Conservation (phyloP, 2,113 vertebrate species). For the Phalacrocorax pelagicus region DNA sequence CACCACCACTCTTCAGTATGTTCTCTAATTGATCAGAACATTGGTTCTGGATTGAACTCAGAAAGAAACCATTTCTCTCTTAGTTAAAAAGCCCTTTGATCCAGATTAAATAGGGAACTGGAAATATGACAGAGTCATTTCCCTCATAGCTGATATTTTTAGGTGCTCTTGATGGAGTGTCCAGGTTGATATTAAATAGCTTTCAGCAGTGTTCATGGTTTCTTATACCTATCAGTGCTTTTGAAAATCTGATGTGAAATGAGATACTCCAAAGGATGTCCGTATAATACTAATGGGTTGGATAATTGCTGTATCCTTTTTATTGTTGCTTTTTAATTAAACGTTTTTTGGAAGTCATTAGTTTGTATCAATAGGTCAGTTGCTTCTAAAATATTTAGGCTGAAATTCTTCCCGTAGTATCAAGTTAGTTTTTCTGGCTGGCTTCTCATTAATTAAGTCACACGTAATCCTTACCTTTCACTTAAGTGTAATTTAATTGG, state of each 20-base stretch:
- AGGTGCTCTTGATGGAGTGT: background rate
- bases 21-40: background rate
- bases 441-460: background rate
- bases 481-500: background rate
- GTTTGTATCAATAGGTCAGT: background rate
- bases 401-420: background rate
- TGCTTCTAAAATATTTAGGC: background rate
- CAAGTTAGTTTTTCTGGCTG: background rate
- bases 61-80: background rate
- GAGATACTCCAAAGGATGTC: background rate
- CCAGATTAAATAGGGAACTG: background rate
- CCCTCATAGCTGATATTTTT: background rate
- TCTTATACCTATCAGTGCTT: background rate
- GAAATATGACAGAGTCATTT: background rate
- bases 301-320: background rate
- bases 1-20: background rate
- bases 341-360: background rate
- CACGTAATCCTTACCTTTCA: background rate
- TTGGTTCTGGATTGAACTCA: background rate
- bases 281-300: background rate
- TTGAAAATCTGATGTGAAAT: background rate
- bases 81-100: background rate
- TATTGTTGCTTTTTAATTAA: background rate
- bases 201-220: background rate
- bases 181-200: background rate